A percentile compares a stretch with the other conserved stretches of the same genome.
Evolutionary conservation across 2,888 invertebrate genomes (phyloP).

Genomic region (Coleophora deauratella): DNA sequence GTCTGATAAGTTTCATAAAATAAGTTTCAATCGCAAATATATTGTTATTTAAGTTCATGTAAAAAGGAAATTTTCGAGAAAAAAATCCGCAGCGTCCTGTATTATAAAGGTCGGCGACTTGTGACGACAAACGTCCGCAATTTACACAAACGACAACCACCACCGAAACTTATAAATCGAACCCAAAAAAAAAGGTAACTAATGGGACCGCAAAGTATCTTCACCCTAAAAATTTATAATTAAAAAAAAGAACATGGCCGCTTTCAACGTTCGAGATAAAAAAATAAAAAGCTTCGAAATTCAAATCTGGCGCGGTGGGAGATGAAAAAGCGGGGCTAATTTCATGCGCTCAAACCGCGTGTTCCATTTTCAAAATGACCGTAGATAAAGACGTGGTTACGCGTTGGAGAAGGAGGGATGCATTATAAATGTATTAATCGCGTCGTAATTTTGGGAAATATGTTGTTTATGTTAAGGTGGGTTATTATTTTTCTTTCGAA

Average conservation of each 20-base stretch:
- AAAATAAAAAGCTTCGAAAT: slow-evolving; percentile 50
- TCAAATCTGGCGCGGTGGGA: slow-evolving; percentile 61
- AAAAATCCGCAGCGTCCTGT: slow-evolving; percentile 10
- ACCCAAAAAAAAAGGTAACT: slow-evolving; percentile 21
- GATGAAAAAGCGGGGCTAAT: slow-evolving; percentile 67
- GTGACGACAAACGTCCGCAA: slow-evolving; percentile 24
- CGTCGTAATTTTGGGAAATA: slow-evolving; percentile 60
- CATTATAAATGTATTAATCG: slow-evolving; percentile 68
- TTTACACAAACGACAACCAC: slow-evolving; percentile 44
- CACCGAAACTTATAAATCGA: slow-evolving; percentile 36
- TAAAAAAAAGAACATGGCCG: slow-evolving; percentile 62
- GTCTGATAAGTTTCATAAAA: no score
- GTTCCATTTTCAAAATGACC: slow-evolving; percentile 62
- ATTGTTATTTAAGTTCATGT: no score
- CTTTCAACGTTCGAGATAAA: slow-evolving; percentile 35
- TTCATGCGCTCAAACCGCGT: slow-evolving; percentile 57
- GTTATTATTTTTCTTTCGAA: slow-evolving; percentile 16
- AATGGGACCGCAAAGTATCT: slow-evolving; percentile 22
- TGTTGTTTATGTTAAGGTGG: slow-evolving; percentile 47
- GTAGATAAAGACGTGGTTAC: slow-evolving; percentile 18
- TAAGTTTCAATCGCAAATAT: no score
- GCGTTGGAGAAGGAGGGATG: slow-evolving; percentile 22
- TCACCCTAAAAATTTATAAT: slow-evolving; percentile 41
- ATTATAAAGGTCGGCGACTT: slow-evolving; percentile 12
- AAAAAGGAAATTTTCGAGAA: no score